A percentile compares a stretch with the other conserved stretches of the same genome.
Evolutionary conservation across 2,797 vertebrate species (phyloP).

Genomic region (Cetoscarus ocellatus): DNA sequence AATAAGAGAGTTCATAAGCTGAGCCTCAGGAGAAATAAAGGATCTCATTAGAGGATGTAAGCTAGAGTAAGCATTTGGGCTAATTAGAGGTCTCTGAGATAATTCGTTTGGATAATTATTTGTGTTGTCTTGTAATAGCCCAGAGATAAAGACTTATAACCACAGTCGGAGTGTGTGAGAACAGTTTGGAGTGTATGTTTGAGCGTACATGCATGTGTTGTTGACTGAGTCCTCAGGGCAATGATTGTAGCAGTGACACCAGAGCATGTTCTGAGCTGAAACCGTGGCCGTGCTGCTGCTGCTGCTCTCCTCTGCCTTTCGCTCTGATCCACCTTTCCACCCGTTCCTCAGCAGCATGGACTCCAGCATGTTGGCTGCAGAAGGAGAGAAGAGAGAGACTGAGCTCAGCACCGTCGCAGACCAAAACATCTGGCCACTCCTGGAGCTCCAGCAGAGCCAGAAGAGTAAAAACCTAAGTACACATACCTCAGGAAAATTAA

Average conservation of each 20-base stretch:
- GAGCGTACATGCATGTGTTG: constrained; percentile 93
- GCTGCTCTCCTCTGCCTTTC: constrained; percentile 81
- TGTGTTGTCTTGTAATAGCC: constrained; percentile 6
- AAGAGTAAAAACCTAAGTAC: constrained; percentile 36
- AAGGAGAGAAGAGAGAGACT: background rate
- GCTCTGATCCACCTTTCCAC: constrained; percentile 87
- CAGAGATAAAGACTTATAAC: background rate
- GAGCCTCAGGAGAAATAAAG: constrained; percentile 2
- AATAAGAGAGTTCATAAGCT: constrained; percentile 5
- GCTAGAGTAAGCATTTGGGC: constrained; percentile 18
- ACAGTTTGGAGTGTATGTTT: background rate
- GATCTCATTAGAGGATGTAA: constrained; percentile 16
- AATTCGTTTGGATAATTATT: constrained; percentile 18
- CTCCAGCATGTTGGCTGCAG: constrained; percentile 86
- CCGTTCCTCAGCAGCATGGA: constrained; percentile 91
- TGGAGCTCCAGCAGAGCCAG: background rate
- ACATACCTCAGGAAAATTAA: constrained; percentile 26
- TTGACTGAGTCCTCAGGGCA: constrained; percentile 95
- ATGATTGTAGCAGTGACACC: constrained; percentile 94
- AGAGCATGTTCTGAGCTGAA: constrained; percentile 85
- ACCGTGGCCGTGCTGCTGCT: constrained; percentile 80
- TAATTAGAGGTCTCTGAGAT: constrained; percentile 12
- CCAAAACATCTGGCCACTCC: constrained; percentile 31
- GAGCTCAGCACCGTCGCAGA: constrained; percentile 7
- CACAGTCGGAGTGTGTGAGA: background rate